A percentile compares a stretch with the other conserved stretches of the same genome.
phyloP scores from a whole-genome alignment of 2,888 invertebrate species.

The Phengaris alcon region DNA sequence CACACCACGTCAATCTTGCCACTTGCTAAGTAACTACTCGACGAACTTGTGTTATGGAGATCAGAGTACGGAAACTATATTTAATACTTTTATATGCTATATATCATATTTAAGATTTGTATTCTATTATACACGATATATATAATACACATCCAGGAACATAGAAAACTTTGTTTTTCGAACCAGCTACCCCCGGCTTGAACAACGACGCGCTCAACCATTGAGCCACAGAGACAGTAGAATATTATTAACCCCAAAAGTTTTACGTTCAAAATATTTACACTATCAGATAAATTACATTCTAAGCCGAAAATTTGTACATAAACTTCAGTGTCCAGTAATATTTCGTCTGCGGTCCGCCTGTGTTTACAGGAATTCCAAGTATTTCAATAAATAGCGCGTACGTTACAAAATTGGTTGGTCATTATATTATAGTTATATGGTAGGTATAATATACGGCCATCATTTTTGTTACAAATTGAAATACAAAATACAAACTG shows the following conservation, averaged over 20 bases:
- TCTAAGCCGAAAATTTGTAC: slow-evolving; percentile 21
- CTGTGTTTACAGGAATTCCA: slow-evolving; percentile 44
- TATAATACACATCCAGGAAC: no score
- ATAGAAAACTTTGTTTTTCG: no score
- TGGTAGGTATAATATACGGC: neutral
- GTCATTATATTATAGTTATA: neutral
- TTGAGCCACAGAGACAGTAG: no score
- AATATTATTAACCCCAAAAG: neutral
- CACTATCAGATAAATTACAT: slow-evolving; percentile 27
- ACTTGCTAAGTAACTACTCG: no score
- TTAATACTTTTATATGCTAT: no score
- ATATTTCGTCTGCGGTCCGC: slow-evolving; percentile 30
- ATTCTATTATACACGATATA: no score
- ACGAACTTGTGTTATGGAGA: no score
- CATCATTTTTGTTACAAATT: neutral
- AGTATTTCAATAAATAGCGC: slow-evolving; percentile 59
- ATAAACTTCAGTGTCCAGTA: neutral
- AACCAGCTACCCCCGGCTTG: no score
- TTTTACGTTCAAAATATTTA: neutral
- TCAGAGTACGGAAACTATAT: no score
- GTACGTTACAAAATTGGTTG: slow-evolving; percentile 31
- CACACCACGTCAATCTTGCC: no score
- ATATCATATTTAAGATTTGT: no score
- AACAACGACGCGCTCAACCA: no score
- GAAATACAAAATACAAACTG: neutral